Conservation (phyloP, 2,113 vertebrate genomes). For the Prionailurus viverrinus region DNA sequence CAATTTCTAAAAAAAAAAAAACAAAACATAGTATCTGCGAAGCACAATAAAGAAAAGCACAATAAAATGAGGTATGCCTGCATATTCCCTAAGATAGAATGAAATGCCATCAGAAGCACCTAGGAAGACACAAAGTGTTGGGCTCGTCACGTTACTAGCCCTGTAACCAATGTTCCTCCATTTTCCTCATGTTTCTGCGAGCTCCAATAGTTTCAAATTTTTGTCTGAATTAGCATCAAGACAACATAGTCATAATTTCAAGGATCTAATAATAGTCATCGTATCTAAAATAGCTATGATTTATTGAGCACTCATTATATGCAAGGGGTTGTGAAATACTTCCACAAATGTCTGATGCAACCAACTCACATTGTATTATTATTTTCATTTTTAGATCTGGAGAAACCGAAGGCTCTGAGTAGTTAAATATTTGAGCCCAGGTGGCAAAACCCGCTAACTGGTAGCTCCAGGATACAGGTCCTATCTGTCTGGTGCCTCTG, state of each 20-base stretch:
- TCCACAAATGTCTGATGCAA: background rate
- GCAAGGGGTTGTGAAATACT: background rate
- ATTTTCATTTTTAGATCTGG: background rate
- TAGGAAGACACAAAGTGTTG: background rate
- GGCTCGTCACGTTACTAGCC: background rate
- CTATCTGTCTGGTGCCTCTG: background rate
- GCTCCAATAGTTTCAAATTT: background rate
- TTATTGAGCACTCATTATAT: background rate
- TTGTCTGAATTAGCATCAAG: background rate
- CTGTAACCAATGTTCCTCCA: background rate
- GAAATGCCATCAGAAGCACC: background rate
- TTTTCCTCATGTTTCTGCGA: background rate
- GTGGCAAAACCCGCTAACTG: background rate
- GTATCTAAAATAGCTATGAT: background rate
- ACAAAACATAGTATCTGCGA: background rate
- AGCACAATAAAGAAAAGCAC: background rate
- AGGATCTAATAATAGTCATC: background rate
- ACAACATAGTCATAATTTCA: background rate
- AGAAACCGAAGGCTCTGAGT: background rate
- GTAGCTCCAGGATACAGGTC: background rate
- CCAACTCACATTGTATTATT: background rate
- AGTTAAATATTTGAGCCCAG: background rate
- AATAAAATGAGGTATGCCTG: background rate
- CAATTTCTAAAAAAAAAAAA: background rate
- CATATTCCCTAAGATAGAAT: background rate